Evolutionary conservation across 2,113 vertebrate species (phyloP).

Genomic region (Gracilinanus agilis): DNA sequence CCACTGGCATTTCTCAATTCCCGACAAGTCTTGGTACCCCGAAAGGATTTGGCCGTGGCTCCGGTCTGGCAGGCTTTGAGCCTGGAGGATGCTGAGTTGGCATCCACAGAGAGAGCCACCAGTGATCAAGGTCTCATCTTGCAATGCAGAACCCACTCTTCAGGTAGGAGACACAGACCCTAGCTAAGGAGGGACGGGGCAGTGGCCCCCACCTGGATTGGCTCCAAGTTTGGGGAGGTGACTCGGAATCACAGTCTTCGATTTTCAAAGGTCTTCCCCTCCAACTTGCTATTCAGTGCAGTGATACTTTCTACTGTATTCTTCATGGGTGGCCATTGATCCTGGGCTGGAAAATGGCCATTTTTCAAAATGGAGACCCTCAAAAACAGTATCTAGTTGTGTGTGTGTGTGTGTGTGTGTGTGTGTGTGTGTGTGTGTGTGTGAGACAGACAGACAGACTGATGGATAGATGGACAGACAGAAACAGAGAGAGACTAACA

Average conservation of each 20-base stretch:
- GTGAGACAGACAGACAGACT: too few species aligned
- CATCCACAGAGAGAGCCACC: background rate
- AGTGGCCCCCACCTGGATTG: background rate
- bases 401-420: too few species aligned
- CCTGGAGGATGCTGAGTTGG: background rate
- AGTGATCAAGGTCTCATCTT: background rate
- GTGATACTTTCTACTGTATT: background rate
- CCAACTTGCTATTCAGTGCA: background rate
- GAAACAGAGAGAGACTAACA: background rate
- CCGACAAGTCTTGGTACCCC: background rate
- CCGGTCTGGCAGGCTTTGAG: background rate
- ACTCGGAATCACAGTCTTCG: background rate
- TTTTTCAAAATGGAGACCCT: background rate
- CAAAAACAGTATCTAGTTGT: background rate
- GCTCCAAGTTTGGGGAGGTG: background rate
- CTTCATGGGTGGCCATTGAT: background rate
- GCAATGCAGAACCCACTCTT: background rate
- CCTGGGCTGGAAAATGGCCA: background rate
- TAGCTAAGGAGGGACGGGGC: background rate
- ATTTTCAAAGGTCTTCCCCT: background rate
- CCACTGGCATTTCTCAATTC: conserved; percentile 14
- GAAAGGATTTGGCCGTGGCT: background rate
- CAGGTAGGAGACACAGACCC: background rate
- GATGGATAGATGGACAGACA: too few species aligned
- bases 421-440: too few species aligned